phyloP scores from a whole-genome alignment of 2,113 vertebrate genomes.

The Oxyura jamaicensis region DNA sequence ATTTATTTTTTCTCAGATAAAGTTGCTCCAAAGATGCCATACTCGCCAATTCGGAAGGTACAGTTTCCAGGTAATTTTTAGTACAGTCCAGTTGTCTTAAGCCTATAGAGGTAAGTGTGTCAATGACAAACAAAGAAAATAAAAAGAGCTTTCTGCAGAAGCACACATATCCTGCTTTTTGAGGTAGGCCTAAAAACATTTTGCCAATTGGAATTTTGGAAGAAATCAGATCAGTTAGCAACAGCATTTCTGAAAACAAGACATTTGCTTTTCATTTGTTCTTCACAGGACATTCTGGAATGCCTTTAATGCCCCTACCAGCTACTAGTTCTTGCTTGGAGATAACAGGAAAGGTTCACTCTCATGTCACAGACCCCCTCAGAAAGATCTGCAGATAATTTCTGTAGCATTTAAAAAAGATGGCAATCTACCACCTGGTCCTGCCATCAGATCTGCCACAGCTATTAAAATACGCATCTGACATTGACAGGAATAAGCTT shows the following conservation, averaged over 20 bases:
- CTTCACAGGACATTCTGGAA: background rate
- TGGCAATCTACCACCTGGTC: background rate
- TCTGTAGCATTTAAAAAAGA: background rate
- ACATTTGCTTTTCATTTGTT: background rate
- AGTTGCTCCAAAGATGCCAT: constrained; percentile 91
- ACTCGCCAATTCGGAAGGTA: constrained; percentile 82
- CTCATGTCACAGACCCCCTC: background rate
- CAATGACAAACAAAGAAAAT: background rate
- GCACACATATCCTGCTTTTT: background rate
- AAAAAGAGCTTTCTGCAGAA: background rate
- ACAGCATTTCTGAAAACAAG: background rate
- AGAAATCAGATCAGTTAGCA: background rate
- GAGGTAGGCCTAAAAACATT: background rate
- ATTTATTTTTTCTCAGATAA: constrained; percentile 90
- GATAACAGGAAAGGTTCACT: background rate
- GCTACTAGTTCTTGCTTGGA: too few species aligned
- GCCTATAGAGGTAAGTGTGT: constrained; percentile 65
- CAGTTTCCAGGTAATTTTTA: constrained; percentile 86
- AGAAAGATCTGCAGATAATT: background rate
- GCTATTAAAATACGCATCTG: background rate
- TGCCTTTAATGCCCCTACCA: background rate
- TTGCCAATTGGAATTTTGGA: background rate
- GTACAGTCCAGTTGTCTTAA: constrained; percentile 91
- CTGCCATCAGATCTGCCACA: background rate
- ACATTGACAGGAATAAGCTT: background rate